These are phyloP conservation scores for Aleiodes testaceus DNA, from an alignment of 2,888 invertebrate genomes.

Conservation along the genomic window DNA sequence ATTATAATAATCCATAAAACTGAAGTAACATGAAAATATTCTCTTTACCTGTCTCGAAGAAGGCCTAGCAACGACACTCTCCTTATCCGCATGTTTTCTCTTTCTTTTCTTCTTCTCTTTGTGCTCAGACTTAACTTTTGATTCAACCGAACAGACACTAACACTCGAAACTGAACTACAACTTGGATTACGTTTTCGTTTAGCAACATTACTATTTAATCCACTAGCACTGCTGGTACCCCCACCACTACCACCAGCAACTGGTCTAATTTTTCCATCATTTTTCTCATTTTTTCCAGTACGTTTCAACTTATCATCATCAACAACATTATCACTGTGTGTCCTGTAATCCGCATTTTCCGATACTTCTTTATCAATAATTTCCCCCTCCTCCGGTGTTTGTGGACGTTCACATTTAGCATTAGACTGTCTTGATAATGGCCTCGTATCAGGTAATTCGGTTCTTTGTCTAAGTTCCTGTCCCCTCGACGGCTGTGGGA, in stretches of 20 bases:
- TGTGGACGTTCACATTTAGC: constrained; percentile 58
- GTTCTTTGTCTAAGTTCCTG: constrained; percentile 74
- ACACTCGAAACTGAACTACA: constrained; percentile 66
- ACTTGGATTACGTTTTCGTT: constrained; percentile 66
- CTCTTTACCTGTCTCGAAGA: constrained; percentile 64
- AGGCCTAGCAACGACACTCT: constrained; percentile 58
- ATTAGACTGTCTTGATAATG: constrained; percentile 60
- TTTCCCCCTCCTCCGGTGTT: constrained; percentile 71
- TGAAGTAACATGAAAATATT: background rate
- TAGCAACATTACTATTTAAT: constrained; percentile 56
- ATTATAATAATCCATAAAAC: constrained; percentile 29
- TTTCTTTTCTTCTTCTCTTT: constrained; percentile 68
- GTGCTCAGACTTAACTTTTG: constrained; percentile 65
- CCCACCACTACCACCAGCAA: constrained; percentile 47
- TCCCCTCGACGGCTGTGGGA: constrained; percentile 70
- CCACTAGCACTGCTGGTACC: constrained; percentile 47
- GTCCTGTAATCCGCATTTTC: constrained; percentile 57
- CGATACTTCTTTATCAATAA: constrained; percentile 63
- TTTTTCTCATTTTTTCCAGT: constrained; percentile 45
- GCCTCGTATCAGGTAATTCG: constrained; percentile 75
- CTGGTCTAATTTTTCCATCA: constrained; percentile 46
- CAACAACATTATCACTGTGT: constrained; percentile 52
- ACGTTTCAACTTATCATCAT: constrained; percentile 52
- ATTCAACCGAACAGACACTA: constrained; percentile 64
- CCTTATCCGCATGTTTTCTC: constrained; percentile 62